phyloP scores from a whole-genome alignment of 1,140 invertebrate genomes.

The Solenopsis fugax region DNA sequence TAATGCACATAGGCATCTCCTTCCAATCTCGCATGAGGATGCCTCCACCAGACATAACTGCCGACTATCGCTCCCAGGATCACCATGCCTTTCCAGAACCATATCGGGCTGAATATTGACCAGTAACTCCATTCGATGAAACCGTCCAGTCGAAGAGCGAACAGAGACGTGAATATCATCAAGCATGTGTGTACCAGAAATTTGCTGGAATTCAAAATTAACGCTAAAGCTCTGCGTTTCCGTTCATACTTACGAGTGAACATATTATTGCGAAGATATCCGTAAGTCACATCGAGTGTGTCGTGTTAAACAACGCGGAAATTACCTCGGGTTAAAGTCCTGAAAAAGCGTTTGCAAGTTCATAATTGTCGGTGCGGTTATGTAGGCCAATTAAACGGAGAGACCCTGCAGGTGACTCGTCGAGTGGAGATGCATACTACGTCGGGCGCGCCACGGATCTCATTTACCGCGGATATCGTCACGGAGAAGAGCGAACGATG shows the following conservation, averaged over 20 bases:
- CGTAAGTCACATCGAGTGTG: too few species aligned
- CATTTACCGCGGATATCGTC: slow-evolving; percentile 65
- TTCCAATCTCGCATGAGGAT: slow-evolving; percentile 96
- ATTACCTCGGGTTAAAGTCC: slow-evolving; percentile 96
- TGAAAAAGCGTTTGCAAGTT: slow-evolving; percentile 96
- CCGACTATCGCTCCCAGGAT: slow-evolving; percentile 95
- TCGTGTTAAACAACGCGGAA: background rate
- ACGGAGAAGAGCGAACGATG: slow-evolving; percentile 54
- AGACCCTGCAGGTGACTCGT: slow-evolving; percentile 20
- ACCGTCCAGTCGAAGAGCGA: slow-evolving; percentile 95
- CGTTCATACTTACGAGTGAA: too few species aligned
- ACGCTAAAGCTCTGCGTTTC: background rate
- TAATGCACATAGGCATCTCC: slow-evolving; percentile 98
- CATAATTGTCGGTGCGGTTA: slow-evolving; percentile 87
- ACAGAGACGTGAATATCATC: slow-evolving; percentile 95
- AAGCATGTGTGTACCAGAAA: slow-evolving; percentile 98
- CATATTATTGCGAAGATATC: too few species aligned
- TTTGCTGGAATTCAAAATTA: slow-evolving; percentile 91
- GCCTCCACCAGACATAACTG: slow-evolving; percentile 97
- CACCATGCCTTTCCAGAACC: slow-evolving; percentile 98
- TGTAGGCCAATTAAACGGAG: slow-evolving; percentile 67
- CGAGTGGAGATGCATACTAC: slow-evolving; percentile 65
- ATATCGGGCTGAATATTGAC: slow-evolving; percentile 97
- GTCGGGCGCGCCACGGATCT: slow-evolving; percentile 38
- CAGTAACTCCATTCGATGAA: slow-evolving; percentile 97